Evolutionary conservation across 2,888 invertebrate species (phyloP).

Genomic region (Meloe dianella): DNA sequence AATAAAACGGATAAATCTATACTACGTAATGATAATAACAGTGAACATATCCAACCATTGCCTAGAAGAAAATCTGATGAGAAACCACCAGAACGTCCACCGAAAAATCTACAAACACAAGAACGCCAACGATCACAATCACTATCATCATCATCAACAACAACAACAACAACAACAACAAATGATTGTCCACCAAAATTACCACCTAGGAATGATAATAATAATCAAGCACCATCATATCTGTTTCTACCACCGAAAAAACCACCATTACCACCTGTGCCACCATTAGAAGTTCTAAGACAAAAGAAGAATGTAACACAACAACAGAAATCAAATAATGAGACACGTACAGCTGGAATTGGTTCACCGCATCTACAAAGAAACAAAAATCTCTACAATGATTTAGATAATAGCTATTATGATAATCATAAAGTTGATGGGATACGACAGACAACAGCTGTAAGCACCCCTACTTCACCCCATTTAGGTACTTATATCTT

Average conservation of each 20-base stretch:
- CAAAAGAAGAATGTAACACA: constrained; percentile 60
- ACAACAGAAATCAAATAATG: constrained; percentile 56
- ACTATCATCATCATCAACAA: constrained; percentile 55
- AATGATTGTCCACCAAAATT: constrained; percentile 61
- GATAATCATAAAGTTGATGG: constrained; percentile 34
- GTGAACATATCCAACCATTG: constrained; percentile 66
- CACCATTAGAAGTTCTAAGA: constrained; percentile 67
- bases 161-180: constrained; percentile 41
- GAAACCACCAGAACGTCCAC: constrained; percentile 73
- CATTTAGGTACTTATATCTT: constrained; percentile 52
- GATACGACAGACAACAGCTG: constrained; percentile 49
- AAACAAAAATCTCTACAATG: constrained; percentile 65
- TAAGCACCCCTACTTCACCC: constrained; percentile 59
- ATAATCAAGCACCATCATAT: constrained; percentile 61
- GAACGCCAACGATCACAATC: constrained; percentile 65
- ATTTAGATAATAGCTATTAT: constrained; percentile 63
- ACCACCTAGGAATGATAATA: constrained; percentile 63
- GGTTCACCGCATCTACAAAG: constrained; percentile 70
- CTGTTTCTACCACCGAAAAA: constrained; percentile 71
- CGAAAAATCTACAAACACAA: constrained; percentile 63
- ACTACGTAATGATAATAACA: constrained; percentile 52
- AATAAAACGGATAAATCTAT: constrained; percentile 61
- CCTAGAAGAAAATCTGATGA: constrained; percentile 66
- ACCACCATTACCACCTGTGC: constrained; percentile 75
- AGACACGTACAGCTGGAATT: constrained; percentile 67